phyloP scores from a whole-genome alignment of 1,140 invertebrate species.

The Drosophila sulfurigaster region DNA sequence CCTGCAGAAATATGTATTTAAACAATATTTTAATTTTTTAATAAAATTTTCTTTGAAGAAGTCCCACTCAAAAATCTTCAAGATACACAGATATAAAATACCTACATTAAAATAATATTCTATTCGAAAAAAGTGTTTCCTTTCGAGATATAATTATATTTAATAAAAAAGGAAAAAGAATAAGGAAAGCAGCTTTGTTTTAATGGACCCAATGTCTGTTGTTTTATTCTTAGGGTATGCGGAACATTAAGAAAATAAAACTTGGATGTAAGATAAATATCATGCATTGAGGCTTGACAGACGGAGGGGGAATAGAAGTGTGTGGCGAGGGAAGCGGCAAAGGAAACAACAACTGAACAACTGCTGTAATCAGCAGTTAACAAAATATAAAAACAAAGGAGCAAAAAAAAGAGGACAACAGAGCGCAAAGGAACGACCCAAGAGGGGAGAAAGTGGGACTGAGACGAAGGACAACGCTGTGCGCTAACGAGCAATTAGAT shows the following conservation, averaged over 20 bases:
- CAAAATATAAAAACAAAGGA: conserved; percentile 83
- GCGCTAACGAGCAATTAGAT: conserved; percentile 85
- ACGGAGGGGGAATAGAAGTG: not conserved
- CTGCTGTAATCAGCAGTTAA: conserved; percentile 85
- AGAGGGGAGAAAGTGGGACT: conserved; percentile 27
- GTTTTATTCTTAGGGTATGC: conserved; percentile 24
- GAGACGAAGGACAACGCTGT: conserved; percentile 56
- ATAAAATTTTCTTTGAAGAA: no score
- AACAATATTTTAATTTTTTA: no score
- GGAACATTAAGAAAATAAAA: conserved; percentile 77
- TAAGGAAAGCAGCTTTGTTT: not conserved
- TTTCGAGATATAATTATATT: not conserved
- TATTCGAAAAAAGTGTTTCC: no score
- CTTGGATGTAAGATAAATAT: conserved; percentile 69
- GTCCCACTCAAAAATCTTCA: no score
- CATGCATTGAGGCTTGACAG: conserved; percentile 7
- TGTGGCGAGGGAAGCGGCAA: not conserved
- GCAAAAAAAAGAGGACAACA: conserved; percentile 40
- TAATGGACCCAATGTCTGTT: conserved; percentile 2
- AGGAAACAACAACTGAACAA: conserved; percentile 62
- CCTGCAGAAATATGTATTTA: no score
- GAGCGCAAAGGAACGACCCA: not conserved
- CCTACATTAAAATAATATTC: no score
- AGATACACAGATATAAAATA: no score
- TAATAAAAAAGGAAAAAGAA: not conserved